Conservation (phyloP, 2,888 invertebrate genomes). For the Pristionchus exspectatus region DNA sequence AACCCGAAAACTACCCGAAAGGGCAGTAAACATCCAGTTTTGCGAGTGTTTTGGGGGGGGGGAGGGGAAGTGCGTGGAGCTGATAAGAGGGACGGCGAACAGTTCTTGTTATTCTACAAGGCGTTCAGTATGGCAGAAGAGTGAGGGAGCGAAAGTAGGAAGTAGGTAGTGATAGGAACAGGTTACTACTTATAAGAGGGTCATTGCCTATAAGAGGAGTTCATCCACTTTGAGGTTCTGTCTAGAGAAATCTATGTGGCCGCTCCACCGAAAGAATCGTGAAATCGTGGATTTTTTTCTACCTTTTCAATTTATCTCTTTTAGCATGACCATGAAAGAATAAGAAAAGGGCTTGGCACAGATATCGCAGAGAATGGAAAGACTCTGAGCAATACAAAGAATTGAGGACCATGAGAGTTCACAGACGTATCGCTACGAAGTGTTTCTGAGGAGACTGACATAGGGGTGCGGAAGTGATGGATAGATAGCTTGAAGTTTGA, state of each 20-base stretch:
- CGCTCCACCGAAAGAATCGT: no score
- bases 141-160: not conserved
- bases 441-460: not conserved
- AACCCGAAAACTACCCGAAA: not conserved
- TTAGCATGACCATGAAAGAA: no score
- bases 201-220: not conserved
- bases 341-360: no score
- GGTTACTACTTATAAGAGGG: not conserved
- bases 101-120: constrained; percentile 35
- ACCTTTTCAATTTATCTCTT: no score
- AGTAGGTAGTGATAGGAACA: constrained; percentile 19
- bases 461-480: not conserved
- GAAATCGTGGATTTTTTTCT: no score
- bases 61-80: not conserved
- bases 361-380: no score
- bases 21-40: not conserved
- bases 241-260: not conserved
- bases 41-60: not conserved
- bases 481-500: not conserved
- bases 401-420: no score
- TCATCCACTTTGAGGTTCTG: not conserved
- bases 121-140: constrained; percentile 36
- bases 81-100: not conserved
- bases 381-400: no score
- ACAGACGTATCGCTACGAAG: no score